phyloP scores from a whole-genome alignment of 1,140 invertebrate genomes.

The Papilio polytes region DNA sequence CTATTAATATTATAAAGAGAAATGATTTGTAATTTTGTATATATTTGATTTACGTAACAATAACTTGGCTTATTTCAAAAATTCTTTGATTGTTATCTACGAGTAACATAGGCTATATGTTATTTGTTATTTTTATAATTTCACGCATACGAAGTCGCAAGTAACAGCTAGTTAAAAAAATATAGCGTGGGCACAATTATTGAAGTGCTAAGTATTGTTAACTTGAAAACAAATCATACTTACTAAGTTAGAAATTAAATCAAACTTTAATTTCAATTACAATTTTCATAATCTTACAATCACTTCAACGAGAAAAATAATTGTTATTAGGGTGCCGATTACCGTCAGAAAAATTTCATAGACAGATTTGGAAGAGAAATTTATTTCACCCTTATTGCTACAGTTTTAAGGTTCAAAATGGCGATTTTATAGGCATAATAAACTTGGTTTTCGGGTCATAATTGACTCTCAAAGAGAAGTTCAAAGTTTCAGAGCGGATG shows the following conservation, averaged over 20 bases:
- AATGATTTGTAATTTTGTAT: no score
- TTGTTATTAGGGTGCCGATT: slow-evolving; percentile 12
- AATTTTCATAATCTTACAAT: slow-evolving; percentile 10
- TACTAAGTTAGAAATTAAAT: not conserved
- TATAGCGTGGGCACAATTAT: no score
- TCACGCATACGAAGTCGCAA: no score
- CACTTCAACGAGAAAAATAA: slow-evolving; percentile 4
- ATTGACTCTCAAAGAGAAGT: slow-evolving; percentile 51
- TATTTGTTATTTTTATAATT: no score
- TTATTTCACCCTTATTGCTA: not conserved
- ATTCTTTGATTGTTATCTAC: no score
- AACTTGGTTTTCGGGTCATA: slow-evolving; percentile 41
- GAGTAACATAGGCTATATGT: no score
- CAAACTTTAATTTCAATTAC: not conserved
- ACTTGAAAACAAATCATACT: not conserved
- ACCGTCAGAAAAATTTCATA: slow-evolving; percentile 17
- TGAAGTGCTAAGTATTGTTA: not conserved
- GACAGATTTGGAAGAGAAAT: not conserved
- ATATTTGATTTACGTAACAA: no score
- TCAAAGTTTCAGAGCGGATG: slow-evolving; percentile 45
- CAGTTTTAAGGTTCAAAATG: not conserved
- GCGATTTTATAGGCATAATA: not conserved
- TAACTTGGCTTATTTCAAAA: no score
- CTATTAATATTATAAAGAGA: no score
- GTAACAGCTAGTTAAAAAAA: no score